Base-by-base conservation (phyloP, 2,888 invertebrate genomes). In the Orthonychiurus folsomi region DNA sequence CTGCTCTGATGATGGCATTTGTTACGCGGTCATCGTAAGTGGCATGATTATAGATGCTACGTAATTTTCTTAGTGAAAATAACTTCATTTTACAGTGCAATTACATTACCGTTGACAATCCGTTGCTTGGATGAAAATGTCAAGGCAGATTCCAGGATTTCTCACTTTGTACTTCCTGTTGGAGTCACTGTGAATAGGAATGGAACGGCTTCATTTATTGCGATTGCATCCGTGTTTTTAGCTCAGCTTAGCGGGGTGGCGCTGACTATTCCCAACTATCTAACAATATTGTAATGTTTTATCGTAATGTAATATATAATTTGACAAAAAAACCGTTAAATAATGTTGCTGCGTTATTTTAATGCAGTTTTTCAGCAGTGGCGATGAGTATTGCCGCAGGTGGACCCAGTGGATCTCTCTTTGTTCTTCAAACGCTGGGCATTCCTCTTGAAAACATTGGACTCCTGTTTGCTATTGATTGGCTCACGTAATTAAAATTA, bases 1-100 rank as follows among this genome's bases (percentile, higher is more conserved):
- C 89, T 75, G 88, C 90, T 59, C 86, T 88, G 78, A 82, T 92
- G 65, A 92, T 91, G 59, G 92, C 91, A 54, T 87, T 89, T 76
- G 91, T 91, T 71, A 92, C 91, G 72, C 90, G 92, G 73, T 92
- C 92, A 74, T 91, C 92, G 90, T 90, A 81, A 86, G 87, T 12
- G 20, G 9, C n/a, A n/a, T n/a, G n/a, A n/a, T n/a, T n/a, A n/a
- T n/a, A n/a, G n/a, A n/a, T n/a, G n/a, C n/a, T n/a, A n/a, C n/a
- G n/a, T n/a, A n/a, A n/a, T n/a, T 82, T 74, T 24, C n/a, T 48
- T 50, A 25, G 18, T 21, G 15, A 27, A 52, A 9, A 55, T 20
- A 27, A 20, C 18, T 37, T 23, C 20, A 27, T 64, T 50, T 60
- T 79, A 5, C 78, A 88, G 88, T 75, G 90, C 92, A 68, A 93